Conservation (phyloP, 53 echinoderm and acorn worm species). For the Zoroaster sp. region DNA sequence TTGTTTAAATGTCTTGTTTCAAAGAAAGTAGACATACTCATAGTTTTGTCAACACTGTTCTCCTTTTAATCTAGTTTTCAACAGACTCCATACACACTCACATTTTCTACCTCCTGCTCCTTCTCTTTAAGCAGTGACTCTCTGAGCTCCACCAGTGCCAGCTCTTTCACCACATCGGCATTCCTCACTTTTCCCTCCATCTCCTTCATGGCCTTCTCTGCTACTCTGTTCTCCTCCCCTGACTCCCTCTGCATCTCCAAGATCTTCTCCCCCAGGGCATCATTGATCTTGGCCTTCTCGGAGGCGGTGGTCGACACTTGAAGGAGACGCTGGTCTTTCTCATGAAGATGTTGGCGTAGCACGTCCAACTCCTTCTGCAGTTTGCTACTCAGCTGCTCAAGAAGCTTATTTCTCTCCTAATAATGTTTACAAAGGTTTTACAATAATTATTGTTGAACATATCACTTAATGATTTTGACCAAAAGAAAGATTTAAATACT, state of each 20-base stretch:
- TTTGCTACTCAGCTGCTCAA: constrained; percentile 59
- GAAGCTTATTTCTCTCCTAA: constrained; percentile 54
- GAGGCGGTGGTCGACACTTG: constrained; percentile 3
- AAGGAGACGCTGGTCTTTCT: constrained; percentile 47
- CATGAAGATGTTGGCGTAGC: constrained; percentile 40
- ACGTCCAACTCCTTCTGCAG: constrained; percentile 54
- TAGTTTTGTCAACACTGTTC: too few species aligned
- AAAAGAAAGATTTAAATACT: too few species aligned
- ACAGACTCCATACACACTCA: too few species aligned
- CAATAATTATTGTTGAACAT: neutral
- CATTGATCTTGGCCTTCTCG: constrained; percentile 40
- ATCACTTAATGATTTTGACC: too few species aligned
- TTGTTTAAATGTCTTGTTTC: too few species aligned
- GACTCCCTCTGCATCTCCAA: constrained; percentile 2
- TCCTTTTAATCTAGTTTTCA: too few species aligned
- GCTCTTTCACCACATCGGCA: constrained; percentile 59
- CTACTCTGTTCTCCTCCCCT: constrained; percentile 4
- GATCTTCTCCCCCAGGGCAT: constrained; percentile 41
- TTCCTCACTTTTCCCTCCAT: constrained; percentile 44
- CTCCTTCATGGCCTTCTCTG: constrained; percentile 51
- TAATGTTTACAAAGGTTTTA: neutral
- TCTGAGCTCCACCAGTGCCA: constrained; percentile 76
- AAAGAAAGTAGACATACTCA: too few species aligned
- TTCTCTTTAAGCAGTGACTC: constrained; percentile 81
- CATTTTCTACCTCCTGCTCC: constrained; percentile 70